phyloP scores from a whole-genome alignment of 2,113 vertebrate genomes.

The Psettodes erumei region DNA sequence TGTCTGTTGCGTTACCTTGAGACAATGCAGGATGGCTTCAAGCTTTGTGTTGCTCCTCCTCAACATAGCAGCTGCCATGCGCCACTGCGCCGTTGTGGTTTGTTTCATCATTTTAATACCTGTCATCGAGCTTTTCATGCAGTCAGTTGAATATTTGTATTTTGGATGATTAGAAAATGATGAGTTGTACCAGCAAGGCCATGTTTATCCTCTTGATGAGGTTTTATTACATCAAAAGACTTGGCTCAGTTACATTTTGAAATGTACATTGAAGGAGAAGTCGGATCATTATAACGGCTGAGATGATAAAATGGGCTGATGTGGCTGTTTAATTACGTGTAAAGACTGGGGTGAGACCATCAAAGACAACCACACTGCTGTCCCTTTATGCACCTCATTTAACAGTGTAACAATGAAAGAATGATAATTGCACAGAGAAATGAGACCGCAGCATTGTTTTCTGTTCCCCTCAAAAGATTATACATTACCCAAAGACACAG shows the following conservation, averaged over 20 bases:
- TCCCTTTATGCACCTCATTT: constrained; percentile 76
- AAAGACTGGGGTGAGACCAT: constrained; percentile 70
- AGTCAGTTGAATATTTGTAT: constrained; percentile 62
- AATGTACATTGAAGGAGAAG: constrained; percentile 46
- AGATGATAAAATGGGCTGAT: constrained; percentile 69
- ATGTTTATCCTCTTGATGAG: constrained; percentile 64
- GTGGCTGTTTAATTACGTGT: constrained; percentile 76
- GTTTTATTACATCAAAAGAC: constrained; percentile 58
- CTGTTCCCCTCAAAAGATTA: constrained; percentile 51
- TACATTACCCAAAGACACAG: constrained; percentile 49
- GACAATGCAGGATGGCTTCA: constrained; percentile 53
- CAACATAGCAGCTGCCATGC: constrained; percentile 60
- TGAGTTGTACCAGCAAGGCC: constrained; percentile 42
- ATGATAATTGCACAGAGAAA: constrained; percentile 68
- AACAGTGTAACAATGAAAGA: constrained; percentile 72
- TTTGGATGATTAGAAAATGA: constrained; percentile 65
- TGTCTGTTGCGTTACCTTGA: constrained; percentile 66
- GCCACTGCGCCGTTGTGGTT: constrained; percentile 41
- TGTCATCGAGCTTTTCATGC: constrained; percentile 53
- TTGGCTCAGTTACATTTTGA: constrained; percentile 47
- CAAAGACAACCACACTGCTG: constrained; percentile 67
- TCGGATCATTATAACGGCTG: constrained; percentile 40
- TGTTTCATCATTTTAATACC: constrained; percentile 57
- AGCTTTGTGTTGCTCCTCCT: constrained; percentile 50
- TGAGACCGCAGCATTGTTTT: constrained; percentile 57